These are phyloP conservation scores for Corythornis madagascariensis DNA, from an alignment of 2,113 vertebrate genomes.

Conservation along the genomic window DNA sequence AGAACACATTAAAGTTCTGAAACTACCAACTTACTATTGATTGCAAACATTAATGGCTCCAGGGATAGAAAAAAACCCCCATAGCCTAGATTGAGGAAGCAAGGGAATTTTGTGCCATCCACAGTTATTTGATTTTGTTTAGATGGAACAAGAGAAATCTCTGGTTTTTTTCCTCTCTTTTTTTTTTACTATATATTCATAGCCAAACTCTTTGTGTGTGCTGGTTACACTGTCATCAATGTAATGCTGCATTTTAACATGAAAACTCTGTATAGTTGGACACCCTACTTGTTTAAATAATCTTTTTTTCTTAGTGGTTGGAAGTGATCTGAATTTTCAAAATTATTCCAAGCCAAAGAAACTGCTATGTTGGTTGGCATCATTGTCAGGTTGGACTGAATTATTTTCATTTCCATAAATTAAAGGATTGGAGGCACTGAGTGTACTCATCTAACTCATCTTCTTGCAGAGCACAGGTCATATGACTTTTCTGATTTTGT, in stretches of 20 bases:
- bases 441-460: neutral
- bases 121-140: neutral
- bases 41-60: neutral
- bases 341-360: neutral
- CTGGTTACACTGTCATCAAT: neutral
- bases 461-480: neutral
- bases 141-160: neutral
- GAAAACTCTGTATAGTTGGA: neutral
- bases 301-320: neutral
- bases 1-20: neutral
- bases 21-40: neutral
- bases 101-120: neutral
- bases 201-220: neutral
- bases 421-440: neutral
- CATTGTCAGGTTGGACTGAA: neutral
- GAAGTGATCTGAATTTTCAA: neutral
- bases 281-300: neutral
- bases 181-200: neutral
- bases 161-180: accelerated
- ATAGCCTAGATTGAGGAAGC: neutral
- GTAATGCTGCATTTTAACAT: neutral
- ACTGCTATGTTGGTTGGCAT: neutral
- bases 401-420: constrained; percentile 6
- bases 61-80: neutral
- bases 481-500: neutral